phyloP scores from a whole-genome alignment of 2,113 vertebrate species.

The Myanophis thanlyinensis region DNA sequence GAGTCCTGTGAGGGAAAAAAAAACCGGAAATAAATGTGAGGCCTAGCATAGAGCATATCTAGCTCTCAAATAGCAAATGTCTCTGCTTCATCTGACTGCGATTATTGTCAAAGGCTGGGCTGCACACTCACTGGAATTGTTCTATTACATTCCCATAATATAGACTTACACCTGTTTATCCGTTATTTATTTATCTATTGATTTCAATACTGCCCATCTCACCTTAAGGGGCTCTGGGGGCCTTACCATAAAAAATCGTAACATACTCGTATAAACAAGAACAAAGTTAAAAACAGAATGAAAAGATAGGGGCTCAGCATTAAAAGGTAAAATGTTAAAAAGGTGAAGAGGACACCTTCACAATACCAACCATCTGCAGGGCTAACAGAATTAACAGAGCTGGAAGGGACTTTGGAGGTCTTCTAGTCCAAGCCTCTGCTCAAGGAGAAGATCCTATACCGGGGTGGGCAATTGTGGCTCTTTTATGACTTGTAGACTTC shows the following conservation, averaged over 20 bases:
- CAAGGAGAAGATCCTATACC: too few relatives aligned
- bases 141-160: background rate
- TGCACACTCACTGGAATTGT: background rate
- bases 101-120: background rate
- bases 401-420: background rate
- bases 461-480: too few relatives aligned
- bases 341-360: background rate
- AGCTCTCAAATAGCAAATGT: background rate
- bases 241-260: background rate
- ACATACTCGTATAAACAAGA: background rate
- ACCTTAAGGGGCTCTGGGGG: background rate
- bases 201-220: background rate
- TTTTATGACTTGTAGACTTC: too few relatives aligned
- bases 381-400: background rate
- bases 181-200: background rate
- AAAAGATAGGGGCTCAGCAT: background rate
- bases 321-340: background rate
- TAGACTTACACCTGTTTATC: background rate
- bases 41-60: background rate
- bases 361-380: background rate
- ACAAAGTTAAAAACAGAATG: background rate
- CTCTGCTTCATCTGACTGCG: background rate
- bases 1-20: constrained; percentile 78
- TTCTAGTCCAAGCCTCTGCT: background rate
- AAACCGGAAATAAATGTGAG: constrained; percentile 51